phyloP scores from a whole-genome alignment of 2,888 invertebrate species.

The Leptopterna dolabrata region DNA sequence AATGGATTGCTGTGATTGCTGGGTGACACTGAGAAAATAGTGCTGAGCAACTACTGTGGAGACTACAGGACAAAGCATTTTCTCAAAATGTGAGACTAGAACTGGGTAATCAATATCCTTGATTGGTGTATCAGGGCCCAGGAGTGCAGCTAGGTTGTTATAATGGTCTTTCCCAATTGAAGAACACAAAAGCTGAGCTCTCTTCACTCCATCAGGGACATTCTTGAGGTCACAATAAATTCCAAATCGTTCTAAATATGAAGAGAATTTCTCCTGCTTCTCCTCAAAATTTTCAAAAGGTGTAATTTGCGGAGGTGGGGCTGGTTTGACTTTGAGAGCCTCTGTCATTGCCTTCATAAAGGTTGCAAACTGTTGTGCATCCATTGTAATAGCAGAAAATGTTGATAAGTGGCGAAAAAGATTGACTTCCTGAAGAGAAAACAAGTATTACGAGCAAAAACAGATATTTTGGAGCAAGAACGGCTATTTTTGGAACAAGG shows the following conservation, averaged over 20 bases:
- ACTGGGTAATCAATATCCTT: constrained; percentile 23
- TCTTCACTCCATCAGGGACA: constrained; percentile 44
- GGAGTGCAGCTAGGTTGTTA: constrained; percentile 47
- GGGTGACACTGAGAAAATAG: constrained; percentile 24
- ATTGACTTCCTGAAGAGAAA: background rate
- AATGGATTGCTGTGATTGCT: constrained; percentile 41
- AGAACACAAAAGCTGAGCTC: constrained; percentile 47
- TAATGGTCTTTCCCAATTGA: constrained; percentile 54
- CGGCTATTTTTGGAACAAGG: no score
- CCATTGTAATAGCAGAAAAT: background rate
- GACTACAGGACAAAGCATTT: constrained; percentile 16
- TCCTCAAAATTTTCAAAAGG: constrained; percentile 54
- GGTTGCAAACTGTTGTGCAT: background rate
- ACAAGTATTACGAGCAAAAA: background rate
- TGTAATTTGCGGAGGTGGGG: constrained; percentile 13
- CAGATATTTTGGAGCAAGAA: background rate
- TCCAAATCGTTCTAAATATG: constrained; percentile 54
- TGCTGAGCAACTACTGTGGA: constrained; percentile 17
- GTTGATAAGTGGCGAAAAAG: background rate
- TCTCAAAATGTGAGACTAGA: constrained; percentile 6
- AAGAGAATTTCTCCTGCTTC: constrained; percentile 50
- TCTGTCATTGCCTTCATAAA: background rate
- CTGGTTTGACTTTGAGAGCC: background rate
- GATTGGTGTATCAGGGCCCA: constrained; percentile 41
- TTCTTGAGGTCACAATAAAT: constrained; percentile 52